A percentile compares a stretch with the other conserved stretches of the same genome.
Conservation (phyloP, 2,113 vertebrate genomes). For the Elephas maximus region DNA sequence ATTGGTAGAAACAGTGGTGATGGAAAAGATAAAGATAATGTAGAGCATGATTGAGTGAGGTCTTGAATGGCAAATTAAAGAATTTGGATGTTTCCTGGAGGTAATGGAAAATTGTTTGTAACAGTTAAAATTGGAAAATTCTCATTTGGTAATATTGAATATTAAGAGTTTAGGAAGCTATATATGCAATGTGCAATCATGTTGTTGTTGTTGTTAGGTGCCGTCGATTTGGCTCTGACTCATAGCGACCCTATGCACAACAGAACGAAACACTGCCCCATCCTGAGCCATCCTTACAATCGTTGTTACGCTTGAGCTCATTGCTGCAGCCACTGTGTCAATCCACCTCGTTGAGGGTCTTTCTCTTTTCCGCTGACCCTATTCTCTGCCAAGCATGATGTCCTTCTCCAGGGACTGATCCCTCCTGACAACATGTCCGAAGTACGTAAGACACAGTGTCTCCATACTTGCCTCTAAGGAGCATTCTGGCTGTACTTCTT, state of each 20-base stretch:
- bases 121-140: background rate
- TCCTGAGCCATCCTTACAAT: background rate
- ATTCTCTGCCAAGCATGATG: no score
- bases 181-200: background rate
- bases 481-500: no score
- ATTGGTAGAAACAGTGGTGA: background rate
- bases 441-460: no score
- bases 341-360: no score
- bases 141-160: background rate
- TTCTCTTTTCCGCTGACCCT: no score
- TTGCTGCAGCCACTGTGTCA: no score
- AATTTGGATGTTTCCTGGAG: background rate
- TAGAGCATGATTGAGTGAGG: background rate
- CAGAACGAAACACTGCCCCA: background rate
- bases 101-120: background rate
- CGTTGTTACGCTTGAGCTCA: no score
- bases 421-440: no score
- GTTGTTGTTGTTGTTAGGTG: background rate
- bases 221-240: background rate
- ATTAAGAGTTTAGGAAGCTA: slow-evolving; percentile 11
- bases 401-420: no score
- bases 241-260: background rate
- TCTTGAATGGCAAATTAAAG: background rate
- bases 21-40: background rate
- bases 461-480: no score